Evolutionary conservation across 2,113 vertebrate genomes (phyloP).

Genomic region (Tyrannus savana): DNA sequence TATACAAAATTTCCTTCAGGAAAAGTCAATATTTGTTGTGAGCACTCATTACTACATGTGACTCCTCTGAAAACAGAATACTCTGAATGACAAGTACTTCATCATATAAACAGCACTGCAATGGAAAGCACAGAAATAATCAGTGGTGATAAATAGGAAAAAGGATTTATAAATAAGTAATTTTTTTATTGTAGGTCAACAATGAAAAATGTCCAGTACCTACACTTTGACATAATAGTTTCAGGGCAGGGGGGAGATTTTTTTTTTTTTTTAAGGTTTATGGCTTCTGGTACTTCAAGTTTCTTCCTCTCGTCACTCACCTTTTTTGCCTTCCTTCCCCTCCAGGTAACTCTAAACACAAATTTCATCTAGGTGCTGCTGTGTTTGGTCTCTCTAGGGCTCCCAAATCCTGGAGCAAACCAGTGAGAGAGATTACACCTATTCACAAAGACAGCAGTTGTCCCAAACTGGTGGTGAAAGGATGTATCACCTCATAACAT

Average conservation of each 20-base stretch:
- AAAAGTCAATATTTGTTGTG: not conserved
- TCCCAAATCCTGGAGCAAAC: not conserved
- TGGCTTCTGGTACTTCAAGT: not conserved
- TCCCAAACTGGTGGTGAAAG: not conserved
- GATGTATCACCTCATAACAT: not conserved
- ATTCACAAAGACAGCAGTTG: not conserved
- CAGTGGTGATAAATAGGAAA: not conserved
- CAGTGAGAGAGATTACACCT: not conserved
- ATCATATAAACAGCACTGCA: not conserved
- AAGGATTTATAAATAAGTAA: not conserved
- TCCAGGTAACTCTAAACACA: not conserved
- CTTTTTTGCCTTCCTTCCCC: not conserved
- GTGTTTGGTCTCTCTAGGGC: not conserved
- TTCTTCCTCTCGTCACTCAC: not conserved
- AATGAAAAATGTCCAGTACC: not conserved
- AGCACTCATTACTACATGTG: not conserved
- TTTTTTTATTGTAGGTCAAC: not conserved
- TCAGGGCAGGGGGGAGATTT: fast-evolving
- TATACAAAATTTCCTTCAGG: not conserved
- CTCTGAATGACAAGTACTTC: not conserved
- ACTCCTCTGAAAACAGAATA: not conserved
- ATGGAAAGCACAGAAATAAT: not conserved
- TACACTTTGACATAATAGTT: not conserved
- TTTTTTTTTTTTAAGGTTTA: not conserved
- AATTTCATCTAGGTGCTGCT: not conserved